Conservation (phyloP, 2,888 invertebrate species). For the Eupithecia dodoneata region DNA sequence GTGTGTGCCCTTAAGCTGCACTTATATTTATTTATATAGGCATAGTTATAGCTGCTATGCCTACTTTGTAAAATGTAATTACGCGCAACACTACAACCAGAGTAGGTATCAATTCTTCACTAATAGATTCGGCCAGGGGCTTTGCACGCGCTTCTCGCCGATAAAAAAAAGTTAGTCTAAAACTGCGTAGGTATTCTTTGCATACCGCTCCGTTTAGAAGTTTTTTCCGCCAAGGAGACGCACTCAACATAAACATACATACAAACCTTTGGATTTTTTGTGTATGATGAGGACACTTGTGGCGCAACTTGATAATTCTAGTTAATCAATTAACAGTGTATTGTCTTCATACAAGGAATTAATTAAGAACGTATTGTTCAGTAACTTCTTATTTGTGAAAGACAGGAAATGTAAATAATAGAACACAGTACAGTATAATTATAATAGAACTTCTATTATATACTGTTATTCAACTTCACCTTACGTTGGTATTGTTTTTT, state of each 20-base stretch:
- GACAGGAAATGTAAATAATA: background rate
- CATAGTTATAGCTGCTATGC: too few relatives aligned
- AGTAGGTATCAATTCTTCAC: too few relatives aligned
- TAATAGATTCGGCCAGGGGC: background rate
- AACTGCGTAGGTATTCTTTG: background rate
- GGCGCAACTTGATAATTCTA: slow-evolving; percentile 25
- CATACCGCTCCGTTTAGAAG: background rate
- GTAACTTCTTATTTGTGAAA: slow-evolving; percentile 1
- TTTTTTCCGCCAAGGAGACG: background rate
- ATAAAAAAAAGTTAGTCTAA: background rate
- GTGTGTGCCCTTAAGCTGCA: too few relatives aligned
- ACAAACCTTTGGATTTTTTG: background rate
- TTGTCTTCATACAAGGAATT: slow-evolving; percentile 15
- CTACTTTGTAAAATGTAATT: too few relatives aligned
- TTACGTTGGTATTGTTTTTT: background rate
- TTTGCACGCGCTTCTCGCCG: background rate
- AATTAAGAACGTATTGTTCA: slow-evolving; percentile 4
- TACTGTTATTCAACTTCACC: background rate
- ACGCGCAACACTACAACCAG: too few relatives aligned
- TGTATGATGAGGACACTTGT: background rate
- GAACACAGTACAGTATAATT: too few relatives aligned
- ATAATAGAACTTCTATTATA: too few relatives aligned
- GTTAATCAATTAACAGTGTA: slow-evolving; percentile 18
- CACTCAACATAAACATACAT: background rate
- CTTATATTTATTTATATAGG: too few relatives aligned